Conservation (phyloP, 2,113 vertebrate species). For the Cynopterus brachyotis region DNA sequence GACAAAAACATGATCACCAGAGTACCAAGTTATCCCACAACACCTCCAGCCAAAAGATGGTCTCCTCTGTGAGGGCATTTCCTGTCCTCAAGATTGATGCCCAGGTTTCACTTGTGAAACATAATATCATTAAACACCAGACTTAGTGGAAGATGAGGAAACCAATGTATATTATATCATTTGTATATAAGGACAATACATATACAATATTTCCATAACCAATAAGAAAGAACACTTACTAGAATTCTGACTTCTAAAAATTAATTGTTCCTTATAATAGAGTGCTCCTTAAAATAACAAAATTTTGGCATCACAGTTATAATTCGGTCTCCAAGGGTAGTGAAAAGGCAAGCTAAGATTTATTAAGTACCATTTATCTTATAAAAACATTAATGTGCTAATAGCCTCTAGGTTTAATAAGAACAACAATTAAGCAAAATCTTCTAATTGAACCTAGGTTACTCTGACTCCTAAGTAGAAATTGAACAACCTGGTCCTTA, state of each 20-base stretch:
- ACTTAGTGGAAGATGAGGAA: neutral
- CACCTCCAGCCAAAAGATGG: neutral
- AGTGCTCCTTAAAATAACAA: neutral
- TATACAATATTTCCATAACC: neutral
- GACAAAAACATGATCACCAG: too few relatives aligned
- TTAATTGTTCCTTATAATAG: neutral
- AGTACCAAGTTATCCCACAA: too few relatives aligned
- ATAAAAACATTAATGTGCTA: neutral
- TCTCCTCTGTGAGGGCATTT: neutral
- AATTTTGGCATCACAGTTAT: neutral
- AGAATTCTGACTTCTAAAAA: constrained; percentile 7
- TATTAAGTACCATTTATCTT: constrained; percentile 4
- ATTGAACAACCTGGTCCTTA: neutral
- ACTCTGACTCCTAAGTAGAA: neutral
- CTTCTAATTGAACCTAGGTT: neutral
- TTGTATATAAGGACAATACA: neutral
- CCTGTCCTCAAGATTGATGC: neutral
- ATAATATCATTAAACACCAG: neutral
- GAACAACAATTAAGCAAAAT: neutral
- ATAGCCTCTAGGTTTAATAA: constrained; percentile 1
- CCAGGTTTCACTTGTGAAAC: neutral
- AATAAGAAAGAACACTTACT: neutral
- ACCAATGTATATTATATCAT: neutral
- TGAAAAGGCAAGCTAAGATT: neutral
- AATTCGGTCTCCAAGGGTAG: neutral